A percentile compares a stretch with the other conserved stretches of the same genome.
Conservation (phyloP, 2,888 invertebrate species). For the Hirtodrosophila alboralis region DNA sequence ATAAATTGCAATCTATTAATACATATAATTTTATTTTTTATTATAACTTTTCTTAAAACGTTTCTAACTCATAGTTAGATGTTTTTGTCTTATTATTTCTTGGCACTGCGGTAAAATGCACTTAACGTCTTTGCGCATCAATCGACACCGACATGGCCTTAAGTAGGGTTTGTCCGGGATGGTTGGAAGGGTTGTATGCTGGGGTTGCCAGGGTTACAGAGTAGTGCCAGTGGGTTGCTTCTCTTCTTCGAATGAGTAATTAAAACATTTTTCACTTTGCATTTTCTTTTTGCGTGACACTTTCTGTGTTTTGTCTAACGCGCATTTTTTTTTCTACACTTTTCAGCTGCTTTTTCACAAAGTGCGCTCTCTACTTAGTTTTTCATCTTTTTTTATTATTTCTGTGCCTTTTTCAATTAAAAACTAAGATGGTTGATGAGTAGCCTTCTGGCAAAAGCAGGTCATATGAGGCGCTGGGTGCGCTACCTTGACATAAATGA, state of each 20-base stretch:
- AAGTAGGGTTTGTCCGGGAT: conserved; percentile 2
- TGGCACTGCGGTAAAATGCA: conserved; percentile 46
- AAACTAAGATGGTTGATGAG: conserved; percentile 49
- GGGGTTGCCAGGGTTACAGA: neutral
- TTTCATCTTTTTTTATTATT: conserved; percentile 27
- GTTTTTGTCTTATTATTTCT: neutral
- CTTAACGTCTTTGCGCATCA: conserved; percentile 38
- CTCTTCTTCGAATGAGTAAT: conserved; percentile 76
- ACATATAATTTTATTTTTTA: conserved; percentile 1
- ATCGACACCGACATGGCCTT: conserved; percentile 25
- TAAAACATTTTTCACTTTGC: conserved; percentile 80
- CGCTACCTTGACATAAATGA: conserved; percentile 15
- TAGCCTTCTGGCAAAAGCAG: neutral
- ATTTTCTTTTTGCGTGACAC: conserved; percentile 44
- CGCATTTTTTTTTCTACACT: conserved; percentile 39
- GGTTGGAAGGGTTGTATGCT: neutral
- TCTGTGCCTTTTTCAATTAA: conserved; percentile 58
- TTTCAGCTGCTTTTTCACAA: conserved; percentile 40
- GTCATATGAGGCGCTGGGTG: conserved; percentile 1
- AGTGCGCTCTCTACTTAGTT: conserved; percentile 24
- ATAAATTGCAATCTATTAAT: too few species aligned
- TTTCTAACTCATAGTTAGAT: conserved; percentile 4
- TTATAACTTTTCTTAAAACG: neutral
- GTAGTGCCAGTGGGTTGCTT: conserved; percentile 12
- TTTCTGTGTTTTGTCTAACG: conserved; percentile 55